Evolutionary conservation across 1,140 invertebrate species (phyloP).

Genomic region (Drosophila prosaltans): DNA sequence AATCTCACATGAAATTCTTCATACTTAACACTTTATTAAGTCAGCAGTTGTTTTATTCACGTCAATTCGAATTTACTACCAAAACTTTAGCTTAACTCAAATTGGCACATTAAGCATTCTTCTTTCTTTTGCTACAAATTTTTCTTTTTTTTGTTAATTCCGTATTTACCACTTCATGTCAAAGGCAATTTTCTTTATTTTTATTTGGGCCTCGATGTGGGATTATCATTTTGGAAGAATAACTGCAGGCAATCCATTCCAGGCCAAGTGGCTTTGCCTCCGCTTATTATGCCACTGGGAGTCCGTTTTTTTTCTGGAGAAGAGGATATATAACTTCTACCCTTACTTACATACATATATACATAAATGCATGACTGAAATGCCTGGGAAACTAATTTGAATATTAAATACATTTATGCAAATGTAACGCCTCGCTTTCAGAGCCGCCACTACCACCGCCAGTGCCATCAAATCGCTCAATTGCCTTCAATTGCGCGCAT

Average conservation of each 20-base stretch:
- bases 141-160: background rate
- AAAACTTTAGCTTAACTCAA: slow-evolving; percentile 7
- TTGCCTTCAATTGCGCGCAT: slow-evolving; percentile 72
- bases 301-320: background rate
- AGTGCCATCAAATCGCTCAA: slow-evolving; percentile 59
- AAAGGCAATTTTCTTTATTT: slow-evolving; percentile 48
- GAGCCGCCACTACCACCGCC: slow-evolving; percentile 12
- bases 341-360: slow-evolving; percentile 3
- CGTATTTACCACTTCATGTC: slow-evolving; percentile 37
- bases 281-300: slow-evolving; percentile 3
- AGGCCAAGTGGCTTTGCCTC: slow-evolving; percentile 9
- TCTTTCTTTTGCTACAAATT: background rate
- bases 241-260: slow-evolving; percentile 22
- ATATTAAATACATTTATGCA: slow-evolving; percentile 80
- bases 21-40: too few relatives aligned
- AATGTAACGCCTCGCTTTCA: slow-evolving; percentile 50
- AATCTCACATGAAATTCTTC: too few relatives aligned
- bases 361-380: slow-evolving; percentile 54
- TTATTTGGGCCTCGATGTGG: slow-evolving; percentile 38
- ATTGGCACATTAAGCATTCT: slow-evolving; percentile 19
- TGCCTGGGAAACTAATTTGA: slow-evolving; percentile 65
- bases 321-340: slow-evolving; percentile 2
- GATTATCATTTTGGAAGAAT: slow-evolving; percentile 47
- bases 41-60: background rate
- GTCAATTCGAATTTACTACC: too few relatives aligned